phyloP scores from a whole-genome alignment of 2,888 invertebrate genomes.

The Pseudolycoriella hygida region DNA sequence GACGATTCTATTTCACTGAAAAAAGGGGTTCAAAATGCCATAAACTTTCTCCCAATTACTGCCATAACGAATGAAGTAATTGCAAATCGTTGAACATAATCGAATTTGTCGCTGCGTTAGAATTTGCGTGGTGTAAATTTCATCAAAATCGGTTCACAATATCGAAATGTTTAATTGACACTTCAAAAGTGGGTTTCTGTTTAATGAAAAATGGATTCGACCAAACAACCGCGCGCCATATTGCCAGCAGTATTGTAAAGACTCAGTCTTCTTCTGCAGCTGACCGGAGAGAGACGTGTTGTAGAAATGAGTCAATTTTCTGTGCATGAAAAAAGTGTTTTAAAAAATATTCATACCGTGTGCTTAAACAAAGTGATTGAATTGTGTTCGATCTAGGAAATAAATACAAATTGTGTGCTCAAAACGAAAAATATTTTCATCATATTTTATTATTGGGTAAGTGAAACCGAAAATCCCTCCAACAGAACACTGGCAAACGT shows the following conservation, averaged over 20 bases:
- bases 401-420: too few relatives aligned
- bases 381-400: background rate
- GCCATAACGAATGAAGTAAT: background rate
- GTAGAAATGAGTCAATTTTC: slow-evolving; percentile 23
- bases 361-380: background rate
- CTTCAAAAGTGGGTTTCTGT: background rate
- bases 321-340: slow-evolving; percentile 8
- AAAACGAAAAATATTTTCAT: too few relatives aligned
- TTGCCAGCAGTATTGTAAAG: slow-evolving; percentile 15
- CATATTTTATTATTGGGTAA: too few relatives aligned
- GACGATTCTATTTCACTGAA: slow-evolving; percentile 1
- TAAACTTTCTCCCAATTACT: slow-evolving; percentile 1
- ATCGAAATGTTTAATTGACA: background rate
- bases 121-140: too few relatives aligned
- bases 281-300: slow-evolving; percentile 32
- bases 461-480: too few relatives aligned
- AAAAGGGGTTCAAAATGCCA: too few relatives aligned
- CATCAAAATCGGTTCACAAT: background rate
- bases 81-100: background rate
- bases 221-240: slow-evolving; percentile 23
- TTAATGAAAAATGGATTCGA: slow-evolving; percentile 14
- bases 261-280: slow-evolving; percentile 40
- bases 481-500: too few relatives aligned
- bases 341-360: background rate
- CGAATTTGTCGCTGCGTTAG: too few relatives aligned